These are phyloP conservation scores for Phallusia fumigata DNA, from an alignment of 23 tunicate genomes.

Conservation along the genomic window DNA sequence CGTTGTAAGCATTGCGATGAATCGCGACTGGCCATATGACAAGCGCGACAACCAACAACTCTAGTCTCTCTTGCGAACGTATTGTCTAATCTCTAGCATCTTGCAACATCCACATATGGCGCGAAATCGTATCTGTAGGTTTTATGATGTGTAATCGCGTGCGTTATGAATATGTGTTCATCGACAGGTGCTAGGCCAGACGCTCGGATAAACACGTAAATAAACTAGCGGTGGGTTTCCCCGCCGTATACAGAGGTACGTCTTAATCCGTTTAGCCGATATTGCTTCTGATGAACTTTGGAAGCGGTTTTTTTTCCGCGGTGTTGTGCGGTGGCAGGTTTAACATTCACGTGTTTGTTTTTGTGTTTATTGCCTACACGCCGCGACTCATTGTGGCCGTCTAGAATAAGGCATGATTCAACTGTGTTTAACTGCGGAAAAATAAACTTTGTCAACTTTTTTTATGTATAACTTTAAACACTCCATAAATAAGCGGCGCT, in stretches of 20 bases:
- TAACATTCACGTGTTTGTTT: not conserved
- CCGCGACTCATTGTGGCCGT: too few species aligned
- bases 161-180: not conserved
- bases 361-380: not conserved
- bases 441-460: too few species aligned
- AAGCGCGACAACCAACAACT: not conserved
- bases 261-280: not conserved
- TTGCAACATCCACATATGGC: not conserved
- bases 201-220: constrained; percentile 4
- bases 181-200: constrained; percentile 4
- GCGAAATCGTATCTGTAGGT: not conserved
- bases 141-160: not conserved
- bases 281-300: too few species aligned
- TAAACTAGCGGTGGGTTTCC: not conserved
- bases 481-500: too few species aligned
- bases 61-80: too few species aligned
- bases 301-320: too few species aligned
- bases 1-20: not conserved
- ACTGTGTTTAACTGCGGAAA: too few species aligned
- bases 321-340: not conserved
- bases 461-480: too few species aligned
- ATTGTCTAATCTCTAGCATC: not conserved
- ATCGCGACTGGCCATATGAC: constrained; percentile 4
- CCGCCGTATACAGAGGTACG: not conserved
- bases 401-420: too few species aligned